phyloP scores from a whole-genome alignment of 2,888 invertebrate genomes.

The Sphaeridia pumilis region DNA sequence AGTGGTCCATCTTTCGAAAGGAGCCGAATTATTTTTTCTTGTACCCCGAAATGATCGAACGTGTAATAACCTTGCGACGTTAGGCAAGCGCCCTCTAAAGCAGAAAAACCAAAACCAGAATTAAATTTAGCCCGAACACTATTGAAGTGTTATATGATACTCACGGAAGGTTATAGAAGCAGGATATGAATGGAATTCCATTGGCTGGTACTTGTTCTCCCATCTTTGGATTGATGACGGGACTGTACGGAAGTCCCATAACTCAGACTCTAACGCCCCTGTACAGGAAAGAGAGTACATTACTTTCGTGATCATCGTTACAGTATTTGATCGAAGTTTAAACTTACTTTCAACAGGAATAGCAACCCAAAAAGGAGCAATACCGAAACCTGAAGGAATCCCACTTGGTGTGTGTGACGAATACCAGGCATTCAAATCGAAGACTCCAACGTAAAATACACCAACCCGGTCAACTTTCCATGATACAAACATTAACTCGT shows the following conservation, averaged over 20 bases:
- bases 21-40: slow-evolving; percentile 35
- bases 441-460: slow-evolving; percentile 43
- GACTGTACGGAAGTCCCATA: slow-evolving; percentile 47
- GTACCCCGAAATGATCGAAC: slow-evolving; percentile 40
- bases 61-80: slow-evolving; percentile 37
- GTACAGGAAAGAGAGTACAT: neutral
- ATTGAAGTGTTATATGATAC: slow-evolving; percentile 36
- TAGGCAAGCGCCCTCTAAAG: slow-evolving; percentile 27
- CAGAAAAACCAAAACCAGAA: neutral
- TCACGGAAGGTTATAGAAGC: slow-evolving; percentile 66
- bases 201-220: slow-evolving; percentile 48
- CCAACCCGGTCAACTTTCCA: slow-evolving; percentile 32
- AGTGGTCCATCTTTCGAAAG: slow-evolving; percentile 22
- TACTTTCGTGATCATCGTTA: too few relatives aligned
- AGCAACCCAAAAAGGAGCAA: slow-evolving; percentile 33
- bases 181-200: slow-evolving; percentile 57
- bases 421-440: slow-evolving; percentile 92
- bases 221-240: slow-evolving; percentile 51
- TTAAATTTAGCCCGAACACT: neutral
- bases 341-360: slow-evolving; percentile 28
- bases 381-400: slow-evolving; percentile 18
- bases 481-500: slow-evolving; percentile 27
- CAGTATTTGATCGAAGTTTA: too few relatives aligned
- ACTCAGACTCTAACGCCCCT: neutral
- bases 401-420: slow-evolving; percentile 71